Evolutionary conservation across 2,888 invertebrate genomes (phyloP).

Genomic region (Platycheirus albimanus): DNA sequence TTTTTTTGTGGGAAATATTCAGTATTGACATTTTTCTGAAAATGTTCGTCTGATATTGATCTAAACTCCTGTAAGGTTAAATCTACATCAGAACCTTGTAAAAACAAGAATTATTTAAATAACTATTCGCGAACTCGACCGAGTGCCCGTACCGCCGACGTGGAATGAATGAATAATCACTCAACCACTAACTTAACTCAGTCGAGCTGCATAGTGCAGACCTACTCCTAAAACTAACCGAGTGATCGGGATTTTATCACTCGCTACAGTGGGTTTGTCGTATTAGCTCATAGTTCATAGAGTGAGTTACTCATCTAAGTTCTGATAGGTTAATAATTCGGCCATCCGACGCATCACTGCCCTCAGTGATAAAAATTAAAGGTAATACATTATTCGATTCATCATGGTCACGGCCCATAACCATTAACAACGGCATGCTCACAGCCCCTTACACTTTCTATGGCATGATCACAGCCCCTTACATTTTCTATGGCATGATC

Average conservation of each 20-base stretch:
- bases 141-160: neutral
- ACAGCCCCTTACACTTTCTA: too few species aligned
- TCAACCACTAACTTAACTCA: neutral
- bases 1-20: too few species aligned
- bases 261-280: neutral
- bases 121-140: neutral
- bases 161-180: neutral
- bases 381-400: neutral
- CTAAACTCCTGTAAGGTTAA: too few species aligned
- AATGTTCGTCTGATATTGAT: too few species aligned
- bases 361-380: neutral
- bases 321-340: neutral
- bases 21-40: too few species aligned
- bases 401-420: too few species aligned
- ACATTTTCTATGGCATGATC: too few species aligned
- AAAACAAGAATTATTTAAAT: too few species aligned
- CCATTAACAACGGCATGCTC: too few species aligned
- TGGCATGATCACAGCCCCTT: too few species aligned
- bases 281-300: neutral
- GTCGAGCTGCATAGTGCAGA: neutral
- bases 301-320: too few species aligned
- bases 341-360: constrained; percentile 2
- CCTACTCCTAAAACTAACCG: neutral
- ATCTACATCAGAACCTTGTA: too few species aligned
- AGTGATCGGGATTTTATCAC: neutral